Evolutionary conservation across 2,113 vertebrate genomes (phyloP).

Genomic region (Herpetotheres cachinnans): DNA sequence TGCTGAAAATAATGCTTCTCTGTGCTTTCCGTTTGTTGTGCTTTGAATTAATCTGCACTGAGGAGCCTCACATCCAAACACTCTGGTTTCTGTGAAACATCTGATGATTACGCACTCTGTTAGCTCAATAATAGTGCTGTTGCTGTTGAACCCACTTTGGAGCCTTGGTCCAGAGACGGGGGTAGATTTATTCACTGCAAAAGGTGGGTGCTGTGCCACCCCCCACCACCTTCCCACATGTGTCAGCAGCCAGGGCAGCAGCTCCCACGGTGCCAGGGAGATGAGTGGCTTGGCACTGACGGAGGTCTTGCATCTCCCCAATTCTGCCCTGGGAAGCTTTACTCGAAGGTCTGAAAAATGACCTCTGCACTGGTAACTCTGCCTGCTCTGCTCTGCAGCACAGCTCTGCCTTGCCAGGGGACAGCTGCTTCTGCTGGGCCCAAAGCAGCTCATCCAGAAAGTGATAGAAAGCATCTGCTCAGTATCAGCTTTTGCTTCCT

Average conservation of each 20-base stretch:
- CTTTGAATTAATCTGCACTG: not conserved
- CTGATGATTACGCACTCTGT: not conserved
- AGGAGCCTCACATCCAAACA: not conserved
- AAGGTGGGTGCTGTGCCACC: not conserved
- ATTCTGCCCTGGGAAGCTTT: not conserved
- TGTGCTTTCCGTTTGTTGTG: not conserved
- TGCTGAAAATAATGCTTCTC: not conserved
- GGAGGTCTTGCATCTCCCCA: not conserved
- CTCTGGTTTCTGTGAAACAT: not conserved
- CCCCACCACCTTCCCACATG: accelerated
- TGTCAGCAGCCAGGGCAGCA: not conserved
- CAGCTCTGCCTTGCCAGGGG: not conserved
- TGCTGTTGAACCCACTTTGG: not conserved
- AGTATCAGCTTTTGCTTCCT: not conserved
- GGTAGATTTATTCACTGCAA: not conserved
- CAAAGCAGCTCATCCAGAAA: not conserved
- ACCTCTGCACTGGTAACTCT: not conserved
- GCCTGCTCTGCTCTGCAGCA: not conserved
- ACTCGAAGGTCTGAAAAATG: not conserved
- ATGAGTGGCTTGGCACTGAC: not conserved
- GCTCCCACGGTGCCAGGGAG: not conserved
- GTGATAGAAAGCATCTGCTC: not conserved
- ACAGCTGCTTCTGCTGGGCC: not conserved
- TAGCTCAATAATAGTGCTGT: not conserved
- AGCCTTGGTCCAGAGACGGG: not conserved